Evolutionary conservation across 2,797 vertebrate genomes (phyloP).

Genomic region (Ceyx erithaca): DNA sequence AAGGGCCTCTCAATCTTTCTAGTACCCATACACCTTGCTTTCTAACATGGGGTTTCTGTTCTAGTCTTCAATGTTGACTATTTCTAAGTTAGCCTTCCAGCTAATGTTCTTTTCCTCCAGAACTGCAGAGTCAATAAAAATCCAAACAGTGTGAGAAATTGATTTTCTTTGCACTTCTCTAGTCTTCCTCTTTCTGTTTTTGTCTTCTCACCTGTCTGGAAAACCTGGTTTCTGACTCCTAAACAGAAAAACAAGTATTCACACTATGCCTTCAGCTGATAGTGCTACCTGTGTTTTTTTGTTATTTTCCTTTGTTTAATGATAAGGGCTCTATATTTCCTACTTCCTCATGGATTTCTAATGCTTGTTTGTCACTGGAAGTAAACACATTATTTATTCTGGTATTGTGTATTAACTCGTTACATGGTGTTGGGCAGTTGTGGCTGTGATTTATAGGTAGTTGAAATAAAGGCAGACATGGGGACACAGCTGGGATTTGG

Average conservation of each 20-base stretch:
- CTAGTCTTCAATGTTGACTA: neutral
- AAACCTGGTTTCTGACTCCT: neutral
- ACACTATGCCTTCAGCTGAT: fast-evolving
- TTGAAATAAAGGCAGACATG: neutral
- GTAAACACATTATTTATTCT: neutral
- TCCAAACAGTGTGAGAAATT: neutral
- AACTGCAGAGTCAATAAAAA: neutral
- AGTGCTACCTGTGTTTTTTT: neutral
- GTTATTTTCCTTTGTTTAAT: neutral
- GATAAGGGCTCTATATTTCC: neutral
- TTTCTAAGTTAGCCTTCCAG: neutral
- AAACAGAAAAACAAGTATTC: neutral
- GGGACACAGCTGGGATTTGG: neutral
- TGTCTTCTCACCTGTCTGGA: neutral
- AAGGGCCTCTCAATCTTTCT: neutral
- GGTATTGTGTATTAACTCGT: neutral
- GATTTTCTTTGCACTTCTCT: neutral
- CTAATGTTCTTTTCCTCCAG: neutral
- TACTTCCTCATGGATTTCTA: neutral
- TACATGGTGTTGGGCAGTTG: neutral
- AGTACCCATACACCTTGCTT: neutral
- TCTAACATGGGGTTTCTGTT: neutral
- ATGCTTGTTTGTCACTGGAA: neutral
- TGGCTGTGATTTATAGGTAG: neutral
- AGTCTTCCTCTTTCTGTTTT: neutral